Evolutionary conservation across 2,888 invertebrate species (phyloP).

Genomic region (Luperina testacea): DNA sequence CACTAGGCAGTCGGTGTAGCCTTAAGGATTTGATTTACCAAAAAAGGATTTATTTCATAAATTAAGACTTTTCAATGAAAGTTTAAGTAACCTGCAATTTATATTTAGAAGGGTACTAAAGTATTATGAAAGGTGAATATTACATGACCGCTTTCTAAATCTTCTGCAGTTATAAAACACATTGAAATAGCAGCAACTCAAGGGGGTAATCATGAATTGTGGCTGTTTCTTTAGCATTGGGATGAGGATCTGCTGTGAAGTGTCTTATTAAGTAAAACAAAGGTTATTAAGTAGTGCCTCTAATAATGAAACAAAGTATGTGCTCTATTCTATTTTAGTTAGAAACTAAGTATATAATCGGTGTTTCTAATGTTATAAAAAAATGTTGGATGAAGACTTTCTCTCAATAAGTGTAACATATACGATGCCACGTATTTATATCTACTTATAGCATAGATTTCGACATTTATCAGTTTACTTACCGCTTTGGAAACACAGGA

Average conservation of each 20-base stretch:
- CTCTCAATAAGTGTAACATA: conserved; percentile 75
- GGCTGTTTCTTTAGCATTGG: background rate
- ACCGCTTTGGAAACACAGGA: conserved; percentile 93
- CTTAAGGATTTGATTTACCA: conserved; percentile 1
- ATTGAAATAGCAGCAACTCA: background rate
- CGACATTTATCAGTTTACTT: conserved; percentile 85
- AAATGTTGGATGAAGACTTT: conserved; percentile 66
- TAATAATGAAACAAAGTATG: conserved; percentile 1
- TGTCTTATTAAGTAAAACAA: conserved; percentile 21
- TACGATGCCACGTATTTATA: conserved; percentile 85
- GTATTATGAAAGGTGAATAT: conserved; percentile 1
- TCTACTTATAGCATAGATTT: conserved; percentile 66
- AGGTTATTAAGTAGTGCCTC: conserved; percentile 34
- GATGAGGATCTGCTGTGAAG: background rate
- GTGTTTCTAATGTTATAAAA: background rate
- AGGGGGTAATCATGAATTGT: background rate
- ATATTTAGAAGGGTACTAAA: background rate
- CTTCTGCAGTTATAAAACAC: background rate
- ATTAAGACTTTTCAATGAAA: background rate
- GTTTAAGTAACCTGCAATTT: background rate
- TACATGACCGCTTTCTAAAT: conserved; percentile 30
- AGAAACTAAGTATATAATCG: background rate
- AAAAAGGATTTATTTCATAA: background rate
- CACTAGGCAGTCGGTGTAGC: too few relatives aligned
- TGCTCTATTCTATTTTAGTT: background rate